Evolutionary conservation across 2,797 vertebrate species (phyloP).

Genomic region (Borostomias antarcticus): DNA sequence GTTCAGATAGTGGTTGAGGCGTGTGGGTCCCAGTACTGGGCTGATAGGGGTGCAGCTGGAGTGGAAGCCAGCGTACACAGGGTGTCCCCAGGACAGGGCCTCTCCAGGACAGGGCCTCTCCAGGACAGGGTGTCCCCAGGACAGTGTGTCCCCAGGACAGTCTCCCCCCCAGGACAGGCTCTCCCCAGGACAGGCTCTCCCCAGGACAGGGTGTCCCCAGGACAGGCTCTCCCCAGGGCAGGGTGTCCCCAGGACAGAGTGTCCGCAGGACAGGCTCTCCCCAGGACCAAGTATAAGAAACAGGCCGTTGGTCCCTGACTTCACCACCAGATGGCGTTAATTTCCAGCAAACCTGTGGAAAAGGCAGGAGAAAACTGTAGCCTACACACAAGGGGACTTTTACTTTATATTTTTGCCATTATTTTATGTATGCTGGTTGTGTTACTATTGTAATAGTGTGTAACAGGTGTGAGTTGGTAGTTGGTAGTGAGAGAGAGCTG

Average conservation of each 20-base stretch:
- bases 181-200: no score
- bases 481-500: no score
- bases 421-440: slow-evolving; percentile 10
- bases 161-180: no score
- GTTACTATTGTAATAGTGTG: background rate
- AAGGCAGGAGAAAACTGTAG: slow-evolving; percentile 14
- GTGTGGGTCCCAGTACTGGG: background rate
- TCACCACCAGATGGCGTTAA: slow-evolving; percentile 63
- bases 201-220: no score
- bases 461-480: no score
- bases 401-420: slow-evolving; percentile 2
- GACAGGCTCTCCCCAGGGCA: no score
- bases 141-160: no score
- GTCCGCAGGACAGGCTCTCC: no score
- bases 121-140: no score
- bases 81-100: no score
- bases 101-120: no score
- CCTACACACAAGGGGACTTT: slow-evolving; percentile 15
- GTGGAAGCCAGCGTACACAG: background rate
- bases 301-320: slow-evolving; percentile 13
- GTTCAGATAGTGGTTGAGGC: background rate
- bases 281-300: background rate
- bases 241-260: no score
- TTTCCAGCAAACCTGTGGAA: slow-evolving; percentile 8
- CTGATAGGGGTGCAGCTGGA: background rate